A percentile compares a stretch with the other conserved stretches of the same genome.
phyloP scores from a whole-genome alignment of 2,113 vertebrate genomes.

The Prinia subflava region DNA sequence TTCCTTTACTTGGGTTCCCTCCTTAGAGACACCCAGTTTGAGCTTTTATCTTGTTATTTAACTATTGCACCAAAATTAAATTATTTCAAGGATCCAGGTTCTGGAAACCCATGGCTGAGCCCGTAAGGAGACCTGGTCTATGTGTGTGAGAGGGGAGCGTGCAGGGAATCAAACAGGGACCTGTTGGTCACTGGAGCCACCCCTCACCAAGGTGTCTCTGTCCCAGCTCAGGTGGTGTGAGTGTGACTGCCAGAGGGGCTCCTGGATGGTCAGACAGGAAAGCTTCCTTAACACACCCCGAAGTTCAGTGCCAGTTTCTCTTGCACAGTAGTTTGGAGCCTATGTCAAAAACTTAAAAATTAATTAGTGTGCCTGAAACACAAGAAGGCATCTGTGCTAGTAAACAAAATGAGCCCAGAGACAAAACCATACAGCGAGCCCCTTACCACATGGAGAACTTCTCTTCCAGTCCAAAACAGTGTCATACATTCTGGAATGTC shows the following conservation, averaged over 20 bases:
- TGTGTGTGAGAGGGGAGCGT: not conserved
- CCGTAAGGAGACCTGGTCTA: not conserved
- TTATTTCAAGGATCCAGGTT: not conserved
- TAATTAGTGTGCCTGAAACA: not conserved
- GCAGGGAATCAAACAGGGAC: accelerated
- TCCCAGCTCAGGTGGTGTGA: not conserved
- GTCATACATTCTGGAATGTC: not conserved
- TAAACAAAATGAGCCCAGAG: not conserved
- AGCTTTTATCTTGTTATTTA: not conserved
- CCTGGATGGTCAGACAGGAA: not conserved
- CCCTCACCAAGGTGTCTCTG: no score
- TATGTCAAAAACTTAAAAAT: not conserved
- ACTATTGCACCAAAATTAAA: not conserved
- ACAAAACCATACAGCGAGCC: not conserved
- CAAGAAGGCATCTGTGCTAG: not conserved
- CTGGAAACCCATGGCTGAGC: not conserved
- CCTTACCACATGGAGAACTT: not conserved
- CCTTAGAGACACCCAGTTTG: not conserved
- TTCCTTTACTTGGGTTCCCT: not conserved
- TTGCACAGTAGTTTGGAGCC: not conserved
- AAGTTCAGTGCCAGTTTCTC: not conserved
- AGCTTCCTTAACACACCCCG: not conserved
- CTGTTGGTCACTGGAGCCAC: not conserved
- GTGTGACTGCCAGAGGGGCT: not conserved
- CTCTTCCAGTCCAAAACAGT: not conserved